Conservation (phyloP, 2,113 vertebrate genomes). For the Neopipo cinnamomea region DNA sequence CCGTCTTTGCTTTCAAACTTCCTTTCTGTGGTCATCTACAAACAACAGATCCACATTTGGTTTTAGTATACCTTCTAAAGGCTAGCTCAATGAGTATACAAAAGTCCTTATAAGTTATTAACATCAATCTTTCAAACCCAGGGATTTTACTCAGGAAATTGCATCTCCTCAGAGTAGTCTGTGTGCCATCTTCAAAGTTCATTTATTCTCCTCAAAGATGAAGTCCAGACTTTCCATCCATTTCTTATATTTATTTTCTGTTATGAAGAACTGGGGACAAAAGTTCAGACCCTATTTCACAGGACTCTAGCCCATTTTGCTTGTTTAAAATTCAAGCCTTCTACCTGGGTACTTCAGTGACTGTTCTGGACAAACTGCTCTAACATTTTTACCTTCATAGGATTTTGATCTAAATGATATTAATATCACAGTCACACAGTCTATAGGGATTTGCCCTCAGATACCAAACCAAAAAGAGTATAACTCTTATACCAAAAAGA, state of each 20-base stretch:
- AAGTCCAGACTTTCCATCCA: background rate
- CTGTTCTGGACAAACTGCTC: background rate
- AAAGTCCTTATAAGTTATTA: background rate
- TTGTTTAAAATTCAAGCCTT: background rate
- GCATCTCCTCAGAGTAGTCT: background rate
- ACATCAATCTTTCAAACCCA: background rate
- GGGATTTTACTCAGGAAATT: background rate
- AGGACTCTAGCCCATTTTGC: background rate
- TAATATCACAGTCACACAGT: background rate
- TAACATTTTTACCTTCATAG: background rate
- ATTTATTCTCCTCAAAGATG: background rate
- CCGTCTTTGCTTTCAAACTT: background rate
- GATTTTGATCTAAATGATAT: background rate
- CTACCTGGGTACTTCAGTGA: background rate
- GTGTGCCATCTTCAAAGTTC: background rate
- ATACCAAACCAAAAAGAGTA: background rate
- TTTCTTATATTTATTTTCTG: background rate
- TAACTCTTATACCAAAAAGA: too few relatives aligned
- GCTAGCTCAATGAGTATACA: background rate
- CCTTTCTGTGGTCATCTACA: background rate
- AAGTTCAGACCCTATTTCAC: background rate
- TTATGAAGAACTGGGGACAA: background rate
- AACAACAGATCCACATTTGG: background rate
- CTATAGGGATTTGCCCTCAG: background rate
- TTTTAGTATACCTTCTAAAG: background rate